Conservation (phyloP, 2,888 invertebrate genomes). For the Fabriciana adippe region DNA sequence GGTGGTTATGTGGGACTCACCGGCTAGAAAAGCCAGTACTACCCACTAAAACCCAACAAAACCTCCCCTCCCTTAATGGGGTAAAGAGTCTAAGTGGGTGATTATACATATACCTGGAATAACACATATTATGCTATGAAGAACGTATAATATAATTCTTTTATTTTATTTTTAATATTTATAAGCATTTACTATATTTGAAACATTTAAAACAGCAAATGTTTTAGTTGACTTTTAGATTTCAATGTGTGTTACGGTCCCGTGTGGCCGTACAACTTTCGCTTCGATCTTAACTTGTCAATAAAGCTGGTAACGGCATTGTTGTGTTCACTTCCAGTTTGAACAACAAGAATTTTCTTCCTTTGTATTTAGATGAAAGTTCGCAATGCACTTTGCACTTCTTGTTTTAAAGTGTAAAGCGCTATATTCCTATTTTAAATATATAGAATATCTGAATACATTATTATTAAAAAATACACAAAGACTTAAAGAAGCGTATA, state of each 20-base stretch:
- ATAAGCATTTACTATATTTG: background rate
- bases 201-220: background rate
- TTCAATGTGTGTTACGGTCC: background rate
- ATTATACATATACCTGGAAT: too few species aligned
- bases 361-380: slow-evolving; percentile 22
- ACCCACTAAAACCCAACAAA: too few species aligned
- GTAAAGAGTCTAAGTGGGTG: too few species aligned
- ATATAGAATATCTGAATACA: background rate
- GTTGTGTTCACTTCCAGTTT: slow-evolving; percentile 39
- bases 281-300: slow-evolving; percentile 35
- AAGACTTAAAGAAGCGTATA: too few species aligned
- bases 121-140: too few species aligned
- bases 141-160: too few species aligned
- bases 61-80: too few species aligned
- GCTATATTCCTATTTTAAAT: slow-evolving; percentile 1
- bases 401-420: background rate
- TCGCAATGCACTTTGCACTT: slow-evolving; percentile 30
- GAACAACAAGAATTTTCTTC: slow-evolving; percentile 31
- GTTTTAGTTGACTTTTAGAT: background rate
- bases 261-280: slow-evolving; percentile 34
- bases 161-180: too few species aligned
- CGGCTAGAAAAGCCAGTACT: too few species aligned
- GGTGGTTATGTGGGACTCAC: too few species aligned
- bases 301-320: slow-evolving; percentile 40
- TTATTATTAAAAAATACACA: too few species aligned